Evolutionary conservation across 2,797 vertebrate genomes (phyloP).

Genomic region (Alca torda): DNA sequence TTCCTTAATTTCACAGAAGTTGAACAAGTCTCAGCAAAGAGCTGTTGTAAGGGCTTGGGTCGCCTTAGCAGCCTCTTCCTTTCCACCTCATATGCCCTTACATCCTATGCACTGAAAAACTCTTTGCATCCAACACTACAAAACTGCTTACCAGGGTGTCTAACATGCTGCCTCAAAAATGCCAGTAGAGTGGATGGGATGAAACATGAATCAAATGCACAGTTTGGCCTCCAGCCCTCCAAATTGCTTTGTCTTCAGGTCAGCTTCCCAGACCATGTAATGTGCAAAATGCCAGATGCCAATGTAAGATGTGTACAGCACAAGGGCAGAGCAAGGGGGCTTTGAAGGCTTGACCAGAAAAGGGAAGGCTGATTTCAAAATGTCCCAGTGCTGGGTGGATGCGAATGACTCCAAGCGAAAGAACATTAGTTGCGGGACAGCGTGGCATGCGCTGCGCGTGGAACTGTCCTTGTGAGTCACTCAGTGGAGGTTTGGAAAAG

Average conservation of each 20-base stretch:
- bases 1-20: background rate
- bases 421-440: background rate
- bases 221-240: background rate
- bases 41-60: background rate
- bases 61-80: background rate
- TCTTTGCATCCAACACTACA: background rate
- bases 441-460: accelerated
- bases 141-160: background rate
- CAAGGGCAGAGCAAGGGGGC: background rate
- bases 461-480: background rate
- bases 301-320: background rate
- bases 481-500: background rate
- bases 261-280: background rate
- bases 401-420: background rate
- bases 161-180: background rate
- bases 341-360: background rate
- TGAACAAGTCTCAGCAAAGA: background rate
- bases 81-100: background rate
- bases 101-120: background rate
- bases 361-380: background rate
- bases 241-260: background rate
- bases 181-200: background rate
- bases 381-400: background rate
- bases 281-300: background rate
- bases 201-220: background rate